Evolutionary conservation across 1,140 invertebrate species (phyloP).

Genomic region (Eciton burchellii): DNA sequence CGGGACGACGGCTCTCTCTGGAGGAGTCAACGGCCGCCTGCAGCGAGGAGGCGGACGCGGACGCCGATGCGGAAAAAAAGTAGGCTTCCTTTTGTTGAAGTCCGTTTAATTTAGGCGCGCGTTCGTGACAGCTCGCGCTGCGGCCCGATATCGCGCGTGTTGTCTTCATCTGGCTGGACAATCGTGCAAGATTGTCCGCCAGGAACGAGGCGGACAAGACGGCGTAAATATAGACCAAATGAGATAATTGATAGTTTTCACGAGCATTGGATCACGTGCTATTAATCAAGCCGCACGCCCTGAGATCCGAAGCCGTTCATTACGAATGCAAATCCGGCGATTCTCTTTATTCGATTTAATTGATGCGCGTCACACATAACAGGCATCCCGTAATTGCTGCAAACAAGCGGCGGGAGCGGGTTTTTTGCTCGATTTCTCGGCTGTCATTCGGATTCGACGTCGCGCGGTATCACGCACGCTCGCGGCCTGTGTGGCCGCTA

Average conservation of each 20-base stretch:
- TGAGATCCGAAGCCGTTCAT: constrained; percentile 37
- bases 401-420: neutral
- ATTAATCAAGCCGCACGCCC: constrained; percentile 38
- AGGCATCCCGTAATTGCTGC: constrained; percentile 29
- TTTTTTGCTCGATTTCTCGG: neutral
- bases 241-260: constrained; percentile 56
- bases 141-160: constrained; percentile 27
- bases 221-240: constrained; percentile 45
- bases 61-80: constrained; percentile 83
- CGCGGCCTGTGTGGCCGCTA: constrained; percentile 3
- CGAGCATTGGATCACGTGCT: constrained; percentile 43
- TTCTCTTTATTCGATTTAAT: constrained; percentile 34
- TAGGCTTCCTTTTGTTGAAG: constrained; percentile 66
- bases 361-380: neutral
- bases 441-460: constrained; percentile 21
- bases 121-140: constrained; percentile 16
- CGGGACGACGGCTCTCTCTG: constrained; percentile 81
- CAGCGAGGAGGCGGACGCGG: constrained; percentile 77
- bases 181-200: constrained; percentile 34
- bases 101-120: constrained; percentile 39
- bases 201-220: constrained; percentile 28
- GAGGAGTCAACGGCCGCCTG: constrained; percentile 75
- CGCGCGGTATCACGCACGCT: neutral
- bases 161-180: constrained; percentile 24
- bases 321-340: constrained; percentile 40